These are phyloP conservation scores for Hippocampus guttulatus DNA, from an alignment of 2,113 vertebrate species.

Conservation along the genomic window DNA sequence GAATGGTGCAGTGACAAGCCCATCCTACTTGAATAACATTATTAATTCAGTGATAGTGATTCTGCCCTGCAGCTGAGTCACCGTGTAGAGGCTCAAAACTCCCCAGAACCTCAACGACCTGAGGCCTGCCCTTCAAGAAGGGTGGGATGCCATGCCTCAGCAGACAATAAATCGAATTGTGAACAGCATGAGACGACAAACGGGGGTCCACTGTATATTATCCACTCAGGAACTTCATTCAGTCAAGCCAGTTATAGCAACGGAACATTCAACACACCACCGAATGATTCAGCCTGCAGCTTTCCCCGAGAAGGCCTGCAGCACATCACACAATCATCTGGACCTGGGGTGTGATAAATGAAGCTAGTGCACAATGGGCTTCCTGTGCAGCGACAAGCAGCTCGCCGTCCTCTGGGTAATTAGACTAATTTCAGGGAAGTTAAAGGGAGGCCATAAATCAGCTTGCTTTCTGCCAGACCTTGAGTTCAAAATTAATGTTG, in stretches of 20 bases:
- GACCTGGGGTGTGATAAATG: slow-evolving; percentile 43
- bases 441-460: slow-evolving; percentile 68
- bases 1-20: too few relatives aligned
- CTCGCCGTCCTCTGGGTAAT: slow-evolving; percentile 50
- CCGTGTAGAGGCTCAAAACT: too few relatives aligned
- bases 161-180: too few relatives aligned
- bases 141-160: too few relatives aligned
- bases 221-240: neutral
- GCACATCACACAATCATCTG: neutral
- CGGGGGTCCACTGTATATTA: too few relatives aligned
- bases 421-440: slow-evolving; percentile 68
- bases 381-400: slow-evolving; percentile 67
- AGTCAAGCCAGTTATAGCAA: neutral
- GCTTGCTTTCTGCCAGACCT: slow-evolving; percentile 68
- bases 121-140: too few relatives aligned
- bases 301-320: slow-evolving; percentile 23
- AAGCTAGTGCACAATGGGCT: slow-evolving; percentile 58
- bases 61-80: too few relatives aligned
- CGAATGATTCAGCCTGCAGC: slow-evolving; percentile 4
- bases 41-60: too few relatives aligned
- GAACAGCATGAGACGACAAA: too few relatives aligned
- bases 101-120: too few relatives aligned
- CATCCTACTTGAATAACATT: too few relatives aligned
- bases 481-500: slow-evolving; percentile 82
- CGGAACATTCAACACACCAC: neutral